Conservation (phyloP, 2,797 vertebrate genomes). For the Artibeus lituratus region DNA sequence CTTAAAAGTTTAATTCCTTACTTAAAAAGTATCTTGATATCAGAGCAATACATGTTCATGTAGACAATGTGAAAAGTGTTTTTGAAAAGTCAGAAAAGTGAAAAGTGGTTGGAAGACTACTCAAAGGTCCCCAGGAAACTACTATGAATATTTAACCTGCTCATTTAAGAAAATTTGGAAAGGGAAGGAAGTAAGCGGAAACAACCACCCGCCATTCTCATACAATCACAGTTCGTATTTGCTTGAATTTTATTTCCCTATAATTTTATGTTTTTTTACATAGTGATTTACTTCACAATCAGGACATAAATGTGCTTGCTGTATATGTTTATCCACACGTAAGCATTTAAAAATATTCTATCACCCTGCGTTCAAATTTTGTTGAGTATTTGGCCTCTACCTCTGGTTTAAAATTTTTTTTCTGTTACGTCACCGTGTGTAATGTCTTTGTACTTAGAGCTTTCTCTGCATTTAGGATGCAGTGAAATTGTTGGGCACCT, state of each 20-base stretch:
- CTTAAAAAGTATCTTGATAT: background rate
- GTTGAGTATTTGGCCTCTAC: background rate
- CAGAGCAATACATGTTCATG: background rate
- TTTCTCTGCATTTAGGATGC: background rate
- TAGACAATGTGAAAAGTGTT: background rate
- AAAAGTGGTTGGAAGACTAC: background rate
- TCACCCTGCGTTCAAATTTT: background rate
- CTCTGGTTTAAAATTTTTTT: background rate
- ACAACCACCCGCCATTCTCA: background rate
- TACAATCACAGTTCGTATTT: background rate
- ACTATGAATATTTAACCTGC: background rate
- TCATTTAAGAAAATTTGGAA: slow-evolving; percentile 20
- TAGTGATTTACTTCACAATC: background rate
- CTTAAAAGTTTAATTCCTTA: background rate
- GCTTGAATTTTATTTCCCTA: background rate
- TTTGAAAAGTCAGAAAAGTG: background rate
- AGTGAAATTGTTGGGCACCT: background rate
- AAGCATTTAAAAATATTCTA: background rate
- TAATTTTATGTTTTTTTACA: background rate
- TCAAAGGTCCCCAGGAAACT: background rate
- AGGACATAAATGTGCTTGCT: background rate
- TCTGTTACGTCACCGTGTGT: background rate
- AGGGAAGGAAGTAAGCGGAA: background rate
- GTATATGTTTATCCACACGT: background rate
- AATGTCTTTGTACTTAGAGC: background rate